phyloP scores from a whole-genome alignment of 2,888 invertebrate species.

The Dicyrtoma fusca region DNA sequence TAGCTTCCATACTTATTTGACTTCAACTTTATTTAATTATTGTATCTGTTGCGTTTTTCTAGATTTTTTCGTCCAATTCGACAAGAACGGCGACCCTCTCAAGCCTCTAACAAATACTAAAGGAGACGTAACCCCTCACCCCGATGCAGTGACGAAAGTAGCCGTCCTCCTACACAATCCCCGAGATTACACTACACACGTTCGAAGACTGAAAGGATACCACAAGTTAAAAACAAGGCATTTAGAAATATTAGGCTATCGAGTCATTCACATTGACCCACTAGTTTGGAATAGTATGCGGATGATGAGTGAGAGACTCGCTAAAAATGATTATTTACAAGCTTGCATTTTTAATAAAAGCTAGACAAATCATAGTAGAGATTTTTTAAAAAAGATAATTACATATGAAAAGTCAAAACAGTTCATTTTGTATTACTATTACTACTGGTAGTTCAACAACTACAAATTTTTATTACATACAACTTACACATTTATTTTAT shows the following conservation, averaged over 20 bases:
- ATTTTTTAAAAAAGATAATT: not conserved
- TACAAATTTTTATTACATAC: too few species aligned
- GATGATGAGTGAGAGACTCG: slow-evolving; percentile 62
- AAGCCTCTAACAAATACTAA: slow-evolving; percentile 35
- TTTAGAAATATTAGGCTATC: slow-evolving; percentile 69
- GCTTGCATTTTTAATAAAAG: not conserved
- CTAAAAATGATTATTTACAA: slow-evolving; percentile 58
- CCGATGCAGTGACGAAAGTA: slow-evolving; percentile 28
- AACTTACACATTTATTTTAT: too few species aligned
- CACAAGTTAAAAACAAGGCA: slow-evolving; percentile 65
- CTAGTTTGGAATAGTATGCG: slow-evolving; percentile 65
- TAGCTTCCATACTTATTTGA: too few species aligned
- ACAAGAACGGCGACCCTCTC: slow-evolving; percentile 45
- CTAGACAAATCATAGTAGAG: not conserved
- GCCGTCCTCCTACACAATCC: slow-evolving; percentile 63
- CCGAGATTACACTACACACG: slow-evolving; percentile 63
- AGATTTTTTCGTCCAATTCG: slow-evolving; percentile 57
- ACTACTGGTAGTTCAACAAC: too few species aligned
- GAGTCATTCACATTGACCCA: slow-evolving; percentile 64
- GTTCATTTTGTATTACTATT: too few species aligned
- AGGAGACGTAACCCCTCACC: too few species aligned
- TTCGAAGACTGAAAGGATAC: slow-evolving; percentile 62
- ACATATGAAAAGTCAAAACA: not conserved
- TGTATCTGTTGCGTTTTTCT: not conserved
- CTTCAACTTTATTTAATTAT: too few species aligned